Percentiles rank a stretch among this genome's conserved stretches.
phyloP scores from a whole-genome alignment of 2,888 invertebrate genomes.

The Ochlodes sylvanus region DNA sequence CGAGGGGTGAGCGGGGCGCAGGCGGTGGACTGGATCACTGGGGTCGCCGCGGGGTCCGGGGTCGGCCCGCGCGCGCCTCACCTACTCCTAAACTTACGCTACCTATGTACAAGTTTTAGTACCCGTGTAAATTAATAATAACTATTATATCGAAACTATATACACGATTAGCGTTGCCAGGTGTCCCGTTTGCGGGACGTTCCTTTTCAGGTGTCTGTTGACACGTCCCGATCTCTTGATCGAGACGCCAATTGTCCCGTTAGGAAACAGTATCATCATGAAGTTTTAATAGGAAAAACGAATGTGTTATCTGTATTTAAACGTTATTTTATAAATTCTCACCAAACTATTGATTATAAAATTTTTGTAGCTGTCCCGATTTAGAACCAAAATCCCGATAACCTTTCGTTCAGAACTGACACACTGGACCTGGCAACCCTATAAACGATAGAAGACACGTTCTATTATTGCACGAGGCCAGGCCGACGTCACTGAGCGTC shows the following conservation, averaged over 20 bases:
- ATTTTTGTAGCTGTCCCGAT: too few relatives aligned
- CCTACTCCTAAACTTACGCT: slow-evolving; percentile 75
- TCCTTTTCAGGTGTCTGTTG: too few relatives aligned
- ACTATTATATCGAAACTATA: slow-evolving; percentile 65
- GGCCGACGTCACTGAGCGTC: slow-evolving; percentile 58
- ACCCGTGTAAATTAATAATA: slow-evolving; percentile 63
- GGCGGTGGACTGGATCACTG: slow-evolving; percentile 79
- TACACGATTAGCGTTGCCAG: slow-evolving; percentile 53
- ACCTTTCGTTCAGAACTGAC: too few relatives aligned
- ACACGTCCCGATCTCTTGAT: too few relatives aligned
- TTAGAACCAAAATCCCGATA: too few relatives aligned
- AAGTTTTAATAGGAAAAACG: too few relatives aligned
- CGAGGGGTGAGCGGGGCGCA: slow-evolving; percentile 48
- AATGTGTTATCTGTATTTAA: too few relatives aligned
- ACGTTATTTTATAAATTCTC: too few relatives aligned
- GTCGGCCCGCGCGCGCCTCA: slow-evolving; percentile 60
- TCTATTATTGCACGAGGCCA: slow-evolving; percentile 47
- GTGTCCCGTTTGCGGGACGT: too few relatives aligned
- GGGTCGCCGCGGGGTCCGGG: slow-evolving; percentile 69
- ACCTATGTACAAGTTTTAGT: slow-evolving; percentile 80
- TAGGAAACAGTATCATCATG: too few relatives aligned
- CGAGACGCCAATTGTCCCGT: too few relatives aligned
- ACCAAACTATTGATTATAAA: too few relatives aligned
- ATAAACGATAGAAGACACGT: slow-evolving; percentile 60
- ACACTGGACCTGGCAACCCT: slow-evolving; percentile 52